Percentiles rank a stretch among this genome's conserved stretches.
Evolutionary conservation across 1,140 invertebrate species (phyloP).

Genomic region (Calephelis nemesis): DNA sequence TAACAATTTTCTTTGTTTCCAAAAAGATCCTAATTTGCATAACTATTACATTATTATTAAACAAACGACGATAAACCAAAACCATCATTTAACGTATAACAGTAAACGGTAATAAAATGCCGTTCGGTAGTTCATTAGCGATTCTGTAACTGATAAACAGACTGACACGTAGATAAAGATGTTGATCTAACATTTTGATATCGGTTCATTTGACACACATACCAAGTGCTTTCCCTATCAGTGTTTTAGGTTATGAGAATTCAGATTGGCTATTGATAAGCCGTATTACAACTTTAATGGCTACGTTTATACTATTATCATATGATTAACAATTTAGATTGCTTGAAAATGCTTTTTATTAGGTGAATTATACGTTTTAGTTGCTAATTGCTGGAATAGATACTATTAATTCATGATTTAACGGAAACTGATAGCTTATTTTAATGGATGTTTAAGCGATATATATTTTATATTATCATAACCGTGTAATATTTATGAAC

Average conservation of each 20-base stretch:
- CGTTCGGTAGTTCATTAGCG: slow-evolving; percentile 15
- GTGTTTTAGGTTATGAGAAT: slow-evolving; percentile 18
- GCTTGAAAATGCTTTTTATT: background rate
- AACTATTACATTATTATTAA: too few species aligned
- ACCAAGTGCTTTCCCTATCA: slow-evolving; percentile 13
- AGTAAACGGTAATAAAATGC: slow-evolving; percentile 7
- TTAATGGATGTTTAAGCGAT: too few species aligned
- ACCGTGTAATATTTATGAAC: too few species aligned
- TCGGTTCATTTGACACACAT: slow-evolving; percentile 14
- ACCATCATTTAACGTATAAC: background rate
- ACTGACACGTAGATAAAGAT: slow-evolving; percentile 13
- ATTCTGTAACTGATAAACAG: slow-evolving; percentile 15
- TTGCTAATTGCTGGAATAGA: background rate
- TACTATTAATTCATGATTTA: background rate
- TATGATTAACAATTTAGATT: background rate
- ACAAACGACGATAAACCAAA: too few species aligned
- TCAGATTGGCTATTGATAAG: background rate
- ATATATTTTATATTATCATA: too few species aligned
- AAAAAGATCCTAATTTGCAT: too few species aligned
- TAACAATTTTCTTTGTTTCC: too few species aligned
- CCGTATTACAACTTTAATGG: slow-evolving; percentile 1
- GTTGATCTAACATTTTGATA: slow-evolving; percentile 17
- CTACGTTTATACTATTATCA: slow-evolving; percentile 1
- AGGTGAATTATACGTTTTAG: background rate
- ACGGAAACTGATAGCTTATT: background rate